Percentiles rank a stretch among this genome's conserved stretches.
Conservation (phyloP, 2,113 vertebrate genomes). For the Plotosus lineatus region DNA sequence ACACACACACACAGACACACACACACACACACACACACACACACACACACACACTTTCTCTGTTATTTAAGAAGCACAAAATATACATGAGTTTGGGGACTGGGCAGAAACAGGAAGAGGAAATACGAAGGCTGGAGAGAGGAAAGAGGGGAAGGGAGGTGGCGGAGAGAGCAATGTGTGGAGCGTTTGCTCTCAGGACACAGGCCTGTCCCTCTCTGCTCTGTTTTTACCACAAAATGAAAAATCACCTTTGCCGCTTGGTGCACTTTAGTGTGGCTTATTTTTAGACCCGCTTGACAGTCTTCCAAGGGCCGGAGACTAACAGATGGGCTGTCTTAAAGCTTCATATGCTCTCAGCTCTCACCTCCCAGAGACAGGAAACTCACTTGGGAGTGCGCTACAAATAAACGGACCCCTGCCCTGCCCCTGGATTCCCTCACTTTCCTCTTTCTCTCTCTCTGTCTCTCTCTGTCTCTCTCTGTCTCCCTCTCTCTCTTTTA, state of each 20-base stretch:
- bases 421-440: constrained; percentile 56
- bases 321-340: constrained; percentile 99
- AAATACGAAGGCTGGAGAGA: constrained; percentile 46
- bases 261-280: constrained; percentile 82
- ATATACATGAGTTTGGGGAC: constrained; percentile 4
- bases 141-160: neutral
- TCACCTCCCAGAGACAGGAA: constrained; percentile 92
- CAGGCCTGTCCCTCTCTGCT: constrained; percentile 56
- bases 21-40: constrained; percentile 1
- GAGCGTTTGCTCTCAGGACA: constrained; percentile 48
- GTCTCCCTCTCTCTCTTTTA: neutral
- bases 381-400: constrained; percentile 86
- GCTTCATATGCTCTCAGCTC: constrained; percentile 93
- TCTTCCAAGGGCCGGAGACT: constrained; percentile 90
- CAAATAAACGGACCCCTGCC: constrained; percentile 77
- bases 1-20: neutral
- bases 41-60: neutral
- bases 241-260: constrained; percentile 88
- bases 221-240: constrained; percentile 78
- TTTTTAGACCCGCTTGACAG: constrained; percentile 94
- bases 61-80: constrained; percentile 2
- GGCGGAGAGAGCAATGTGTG: neutral
- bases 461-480: neutral
- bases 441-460: constrained; percentile 6
- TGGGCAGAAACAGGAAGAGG: constrained; percentile 57